Conservation (phyloP, 2,113 vertebrate genomes). For the Colossoma macropomum region DNA sequence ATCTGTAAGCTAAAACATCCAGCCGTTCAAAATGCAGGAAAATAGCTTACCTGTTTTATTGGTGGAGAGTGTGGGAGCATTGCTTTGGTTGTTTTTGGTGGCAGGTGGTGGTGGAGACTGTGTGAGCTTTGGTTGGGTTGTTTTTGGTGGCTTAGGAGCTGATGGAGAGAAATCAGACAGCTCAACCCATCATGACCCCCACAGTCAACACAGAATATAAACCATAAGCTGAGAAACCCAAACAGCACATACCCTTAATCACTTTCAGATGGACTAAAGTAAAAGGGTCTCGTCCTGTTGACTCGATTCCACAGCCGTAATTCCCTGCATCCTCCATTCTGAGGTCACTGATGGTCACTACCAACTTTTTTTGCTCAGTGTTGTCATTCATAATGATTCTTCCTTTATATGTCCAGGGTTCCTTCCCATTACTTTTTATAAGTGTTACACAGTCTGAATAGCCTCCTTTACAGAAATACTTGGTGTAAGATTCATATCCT, state of each 20-base stretch:
- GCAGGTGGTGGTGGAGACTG: not conserved
- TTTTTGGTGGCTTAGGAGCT: not conserved
- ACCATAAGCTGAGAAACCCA: not conserved
- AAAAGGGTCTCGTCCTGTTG: not conserved
- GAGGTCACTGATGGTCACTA: constrained; percentile 12
- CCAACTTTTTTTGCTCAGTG: not conserved
- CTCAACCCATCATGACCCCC: not conserved
- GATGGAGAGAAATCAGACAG: not conserved
- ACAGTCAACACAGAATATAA: not conserved
- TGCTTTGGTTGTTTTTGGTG: not conserved
- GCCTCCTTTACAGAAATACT: constrained; percentile 11
- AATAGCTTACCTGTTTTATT: not conserved
- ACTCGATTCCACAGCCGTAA: constrained; percentile 14
- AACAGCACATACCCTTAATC: not conserved
- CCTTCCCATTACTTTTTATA: not conserved
- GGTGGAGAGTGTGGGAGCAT: not conserved
- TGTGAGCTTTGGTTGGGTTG: not conserved
- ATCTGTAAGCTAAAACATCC: no score
- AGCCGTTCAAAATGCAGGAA: no score
- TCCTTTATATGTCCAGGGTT: not conserved
- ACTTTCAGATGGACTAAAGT: not conserved
- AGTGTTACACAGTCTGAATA: not conserved
- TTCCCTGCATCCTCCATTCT: not conserved
- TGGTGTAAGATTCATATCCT: not conserved
- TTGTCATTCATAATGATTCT: constrained; percentile 8